phyloP scores from a whole-genome alignment of 2,797 vertebrate species.

The Sciurus vulgaris region DNA sequence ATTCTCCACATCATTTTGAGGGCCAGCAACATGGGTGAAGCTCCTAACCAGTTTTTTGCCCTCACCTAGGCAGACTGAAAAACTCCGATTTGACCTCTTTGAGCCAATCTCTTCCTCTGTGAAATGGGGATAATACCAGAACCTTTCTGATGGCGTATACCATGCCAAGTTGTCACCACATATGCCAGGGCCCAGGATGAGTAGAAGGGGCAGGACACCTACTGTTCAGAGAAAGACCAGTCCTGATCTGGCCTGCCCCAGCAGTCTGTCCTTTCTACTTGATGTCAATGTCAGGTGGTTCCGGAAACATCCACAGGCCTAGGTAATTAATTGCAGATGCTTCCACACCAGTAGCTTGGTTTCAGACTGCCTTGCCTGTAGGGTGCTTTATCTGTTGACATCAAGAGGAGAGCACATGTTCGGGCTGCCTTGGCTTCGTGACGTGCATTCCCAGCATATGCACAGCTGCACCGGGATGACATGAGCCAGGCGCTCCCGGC shows the following conservation, averaged over 20 bases:
- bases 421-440: neutral
- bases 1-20: neutral
- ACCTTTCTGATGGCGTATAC: neutral
- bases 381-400: conserved; percentile 51
- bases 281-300: conserved; percentile 79
- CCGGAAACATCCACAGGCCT: conserved; percentile 76
- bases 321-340: conserved; percentile 85
- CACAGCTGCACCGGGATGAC: neutral
- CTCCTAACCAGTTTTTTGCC: neutral
- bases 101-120: neutral
- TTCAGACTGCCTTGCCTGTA: neutral
- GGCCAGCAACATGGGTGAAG: neutral
- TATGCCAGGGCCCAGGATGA: neutral
- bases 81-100: neutral
- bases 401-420: conserved; percentile 8
- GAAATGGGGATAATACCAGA: neutral
- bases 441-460: neutral
- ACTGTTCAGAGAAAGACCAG: neutral
- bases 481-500: neutral
- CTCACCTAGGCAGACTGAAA: neutral
- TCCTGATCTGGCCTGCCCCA: neutral
- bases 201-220: neutral
- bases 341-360: conserved; percentile 33
- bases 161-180: neutral
- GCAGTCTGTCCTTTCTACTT: conserved; percentile 34